Percentiles rank a stretch among this genome's conserved stretches.
Conservation (phyloP, 2,888 invertebrate genomes). For the Perizoma flavofasciatum region DNA sequence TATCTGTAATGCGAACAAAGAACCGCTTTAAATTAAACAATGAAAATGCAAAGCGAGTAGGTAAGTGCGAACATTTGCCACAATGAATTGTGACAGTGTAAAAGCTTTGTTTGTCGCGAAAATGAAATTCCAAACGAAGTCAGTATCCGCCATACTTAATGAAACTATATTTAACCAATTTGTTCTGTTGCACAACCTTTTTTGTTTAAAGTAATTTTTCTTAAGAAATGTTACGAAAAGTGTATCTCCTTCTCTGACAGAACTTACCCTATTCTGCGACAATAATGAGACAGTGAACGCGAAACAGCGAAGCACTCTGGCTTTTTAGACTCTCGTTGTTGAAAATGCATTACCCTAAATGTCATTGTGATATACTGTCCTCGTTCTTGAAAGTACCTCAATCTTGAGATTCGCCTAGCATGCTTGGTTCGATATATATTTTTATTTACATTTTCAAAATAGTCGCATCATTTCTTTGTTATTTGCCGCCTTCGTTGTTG, state of each 20-base stretch:
- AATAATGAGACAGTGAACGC: conserved; percentile 61
- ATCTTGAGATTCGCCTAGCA: conserved; percentile 17
- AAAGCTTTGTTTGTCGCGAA: conserved; percentile 69
- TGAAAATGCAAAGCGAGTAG: conserved; percentile 57
- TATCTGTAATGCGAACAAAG: conserved; percentile 41
- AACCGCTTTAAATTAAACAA: conserved; percentile 55
- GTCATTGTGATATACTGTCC: conserved; percentile 47
- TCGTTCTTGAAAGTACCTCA: conserved; percentile 38
- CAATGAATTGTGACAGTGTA: conserved; percentile 68
- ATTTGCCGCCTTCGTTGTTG: conserved; percentile 30
- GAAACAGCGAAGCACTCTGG: conserved; percentile 52
- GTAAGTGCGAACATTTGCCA: conserved; percentile 58
- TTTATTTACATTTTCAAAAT: conserved; percentile 45
- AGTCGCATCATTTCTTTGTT: conserved; percentile 32
- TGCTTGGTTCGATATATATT: conserved; percentile 37
- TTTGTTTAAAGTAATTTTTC: conserved; percentile 42
- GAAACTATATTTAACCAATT: conserved; percentile 48
- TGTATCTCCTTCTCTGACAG: conserved; percentile 44
- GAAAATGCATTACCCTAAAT: conserved; percentile 56
- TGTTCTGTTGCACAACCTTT: conserved; percentile 33
- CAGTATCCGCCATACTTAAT: conserved; percentile 48
- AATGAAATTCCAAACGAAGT: conserved; percentile 64
- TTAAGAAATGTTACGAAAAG: conserved; percentile 48
- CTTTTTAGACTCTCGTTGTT: conserved; percentile 52
- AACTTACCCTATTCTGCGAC: conserved; percentile 54